Base-by-base conservation (phyloP, 2,113 vertebrate species). In the Scophthalmus maximus region DNA sequence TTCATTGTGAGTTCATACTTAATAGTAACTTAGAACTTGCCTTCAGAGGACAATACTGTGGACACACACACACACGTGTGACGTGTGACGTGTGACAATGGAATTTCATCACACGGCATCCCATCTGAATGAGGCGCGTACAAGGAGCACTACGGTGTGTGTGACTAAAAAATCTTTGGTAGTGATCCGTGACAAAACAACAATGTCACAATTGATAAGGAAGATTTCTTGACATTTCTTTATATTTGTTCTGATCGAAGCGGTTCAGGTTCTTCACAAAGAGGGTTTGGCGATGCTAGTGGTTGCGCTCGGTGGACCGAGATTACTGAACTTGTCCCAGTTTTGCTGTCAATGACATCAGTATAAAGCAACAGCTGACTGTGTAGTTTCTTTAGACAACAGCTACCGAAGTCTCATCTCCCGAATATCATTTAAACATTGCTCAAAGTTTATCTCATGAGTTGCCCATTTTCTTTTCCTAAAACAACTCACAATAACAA, bases 71-170 rank as follows among this genome's bases (percentile, higher is more conserved):
- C n/a, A n/a, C n/a, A n/a, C n/a, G n/a, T n/a, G n/a, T n/a, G n/a
- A n/a, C n/a, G n/a, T n/a, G n/a, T 65, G 34, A 56, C 36, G 57
- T 56, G 42, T 68, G 47, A 18, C 34, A 14, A 3, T 38, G 3
- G 22, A 75, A 78, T 60, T 22, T 44, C 36, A 51, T 61, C 36
- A 40, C 23, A 11, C 2, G 27, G n/a, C n/a, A 25, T 60, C 51
- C 58, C 20, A 18, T 38, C 23, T 44, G 36, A 26, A 8, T 59
- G 30, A 52, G 47, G 73, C 27, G 56, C 53, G 49, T 1, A 22
- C 15, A 36, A 12, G 36, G 50, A 59, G 73, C 38, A 77, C 53
- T 55, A 53, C 6, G 12, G 53, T 25, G 32, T 12, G 55, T 10
- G 25, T 22, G 30, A 46, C 32, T 58, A 36, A 22, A 9, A 20